Base-by-base conservation (phyloP, 2,797 vertebrate genomes). In the Lacerta bilineata region DNA sequence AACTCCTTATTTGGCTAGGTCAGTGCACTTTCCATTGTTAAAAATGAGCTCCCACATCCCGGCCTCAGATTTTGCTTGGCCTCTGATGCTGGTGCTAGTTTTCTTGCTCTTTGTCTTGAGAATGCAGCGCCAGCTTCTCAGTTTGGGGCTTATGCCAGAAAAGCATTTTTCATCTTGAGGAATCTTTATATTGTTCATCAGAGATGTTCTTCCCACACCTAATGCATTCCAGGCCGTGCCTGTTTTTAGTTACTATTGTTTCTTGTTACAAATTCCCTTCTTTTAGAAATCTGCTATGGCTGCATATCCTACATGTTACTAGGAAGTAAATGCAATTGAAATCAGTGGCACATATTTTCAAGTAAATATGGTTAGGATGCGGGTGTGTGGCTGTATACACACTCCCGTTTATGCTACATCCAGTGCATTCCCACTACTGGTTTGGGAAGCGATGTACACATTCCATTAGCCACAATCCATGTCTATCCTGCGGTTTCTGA, bases 191-290 rank as follows among this genome's bases (percentile, higher is more conserved):
- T 36, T 68, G 18, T 77, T 68, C 59, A 83, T 36, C 80, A 76
- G 66, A 46, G 71, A 68, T 50, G 41, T 85, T 69, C 79, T 86
- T 78, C 74, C 80, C 80, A 78, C 43, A 66, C 41, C 69, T 75
- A 50, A 39, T 50, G 39, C 71, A 83, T 17, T 82, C 79, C 75
- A 88, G 79, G n/a, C 69, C 25, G 15, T 82, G 69, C 55, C 55
- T 82, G 69, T 68, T 86, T 83, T 83, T 39, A 13, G n/a, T 89
- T 75, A 39, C 15, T 64, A 23, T 80, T 75, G 77, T 85, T 81
- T 75, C 77, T 89, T 80, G n/a, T 81, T 85, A 80, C 55, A 25
- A 80, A 23, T 85, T 66, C n/a, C 41, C 41, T 81, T 87, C 39
- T 82, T 81, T 64, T 9, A 46, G 59, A 75, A 74, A 81, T 55